Evolutionary conservation across 2,113 vertebrate genomes (phyloP).

Genomic region (Nyctereutes procyonoides): DNA sequence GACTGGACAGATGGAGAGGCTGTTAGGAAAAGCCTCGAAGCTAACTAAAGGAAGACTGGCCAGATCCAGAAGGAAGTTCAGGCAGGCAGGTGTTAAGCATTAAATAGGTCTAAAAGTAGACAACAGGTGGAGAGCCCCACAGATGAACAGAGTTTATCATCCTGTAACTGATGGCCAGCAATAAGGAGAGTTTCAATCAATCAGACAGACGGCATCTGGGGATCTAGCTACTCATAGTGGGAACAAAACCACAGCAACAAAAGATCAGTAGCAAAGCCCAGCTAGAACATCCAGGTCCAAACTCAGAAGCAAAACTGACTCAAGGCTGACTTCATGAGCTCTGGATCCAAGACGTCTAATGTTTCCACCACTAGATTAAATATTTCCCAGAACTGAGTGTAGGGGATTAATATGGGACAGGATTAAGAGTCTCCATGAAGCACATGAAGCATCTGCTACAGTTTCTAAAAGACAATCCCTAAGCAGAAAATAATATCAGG

Average conservation of each 20-base stretch:
- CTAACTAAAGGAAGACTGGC: neutral
- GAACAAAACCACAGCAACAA: neutral
- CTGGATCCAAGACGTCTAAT: neutral
- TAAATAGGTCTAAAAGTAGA: neutral
- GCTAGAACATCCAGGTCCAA: neutral
- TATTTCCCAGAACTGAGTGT: neutral
- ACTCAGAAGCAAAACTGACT: neutral
- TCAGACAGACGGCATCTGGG: neutral
- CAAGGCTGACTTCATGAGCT: neutral
- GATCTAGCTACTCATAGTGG: neutral
- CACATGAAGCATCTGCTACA: neutral
- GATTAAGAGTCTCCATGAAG: neutral
- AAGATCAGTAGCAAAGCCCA: neutral
- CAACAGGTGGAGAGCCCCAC: neutral
- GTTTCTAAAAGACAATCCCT: neutral
- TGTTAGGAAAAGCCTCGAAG: neutral
- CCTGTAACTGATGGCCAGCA: neutral
- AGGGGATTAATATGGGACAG: neutral
- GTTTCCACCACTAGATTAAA: neutral
- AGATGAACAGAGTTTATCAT: conserved; percentile 17
- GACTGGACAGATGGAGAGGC: neutral
- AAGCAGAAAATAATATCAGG: conserved; percentile 34
- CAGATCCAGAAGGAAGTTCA: neutral
- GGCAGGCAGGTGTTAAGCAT: neutral
- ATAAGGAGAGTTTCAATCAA: neutral